Conservation (phyloP, 2,888 invertebrate species). For the Kryphioiulus occultus region DNA sequence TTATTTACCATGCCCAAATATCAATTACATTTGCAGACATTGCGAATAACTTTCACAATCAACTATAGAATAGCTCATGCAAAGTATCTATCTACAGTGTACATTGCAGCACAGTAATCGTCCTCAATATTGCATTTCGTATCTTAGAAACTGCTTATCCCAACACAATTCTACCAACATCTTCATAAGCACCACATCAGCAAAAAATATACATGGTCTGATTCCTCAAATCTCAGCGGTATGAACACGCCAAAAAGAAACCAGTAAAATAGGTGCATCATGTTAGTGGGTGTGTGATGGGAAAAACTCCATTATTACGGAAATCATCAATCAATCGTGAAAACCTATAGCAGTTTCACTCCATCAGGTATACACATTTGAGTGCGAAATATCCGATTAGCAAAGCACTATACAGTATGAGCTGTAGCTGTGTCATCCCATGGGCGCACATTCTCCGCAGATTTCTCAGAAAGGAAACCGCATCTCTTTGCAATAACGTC, state of each 20-base stretch:
- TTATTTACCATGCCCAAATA: no score
- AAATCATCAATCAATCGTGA: slow-evolving; percentile 10
- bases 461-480: not conserved
- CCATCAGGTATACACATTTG: not conserved
- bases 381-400: not conserved
- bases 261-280: not conserved
- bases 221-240: not conserved
- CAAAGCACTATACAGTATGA: no score
- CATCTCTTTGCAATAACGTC: not conserved
- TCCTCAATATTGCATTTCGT: not conserved
- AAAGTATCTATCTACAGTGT: no score
- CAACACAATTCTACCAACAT: not conserved
- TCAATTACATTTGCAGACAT: no score
- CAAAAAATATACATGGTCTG: not conserved
- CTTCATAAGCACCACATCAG: not conserved
- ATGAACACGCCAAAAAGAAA: not conserved
- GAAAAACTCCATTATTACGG: slow-evolving; percentile 1
- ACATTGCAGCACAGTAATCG: no score
- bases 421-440: not conserved
- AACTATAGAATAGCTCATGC: no score
- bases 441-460: not conserved
- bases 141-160: not conserved
- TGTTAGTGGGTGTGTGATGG: not conserved
- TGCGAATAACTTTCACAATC: no score
- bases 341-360: not conserved